phyloP scores from a whole-genome alignment of 2,888 invertebrate species.

The Drosophila hamatofila region DNA sequence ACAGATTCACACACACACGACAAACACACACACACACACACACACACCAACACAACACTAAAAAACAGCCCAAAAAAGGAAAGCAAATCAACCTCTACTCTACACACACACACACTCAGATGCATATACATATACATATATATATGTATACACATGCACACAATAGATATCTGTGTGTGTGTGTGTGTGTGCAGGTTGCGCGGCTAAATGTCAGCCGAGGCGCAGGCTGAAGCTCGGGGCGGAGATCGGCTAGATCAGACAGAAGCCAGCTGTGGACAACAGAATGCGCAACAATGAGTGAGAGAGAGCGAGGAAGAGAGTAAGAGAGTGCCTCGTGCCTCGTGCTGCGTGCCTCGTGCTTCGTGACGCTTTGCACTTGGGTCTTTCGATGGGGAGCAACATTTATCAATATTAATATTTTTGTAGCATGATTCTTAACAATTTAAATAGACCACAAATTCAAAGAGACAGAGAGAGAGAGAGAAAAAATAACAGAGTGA shows the following conservation, averaged over 20 bases:
- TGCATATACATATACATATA: background rate
- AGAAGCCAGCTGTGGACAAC: constrained; percentile 10
- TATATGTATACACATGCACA: background rate
- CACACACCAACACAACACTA: constrained; percentile 7
- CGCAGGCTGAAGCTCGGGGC: constrained; percentile 8
- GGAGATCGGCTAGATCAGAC: constrained; percentile 1
- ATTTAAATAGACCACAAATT: constrained; percentile 12
- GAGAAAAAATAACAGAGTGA: background rate
- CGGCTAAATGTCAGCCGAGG: constrained; percentile 20
- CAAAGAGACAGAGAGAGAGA: constrained; percentile 25
- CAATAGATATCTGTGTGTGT: constrained; percentile 2
- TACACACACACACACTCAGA: background rate
- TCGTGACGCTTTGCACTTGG: constrained; percentile 11
- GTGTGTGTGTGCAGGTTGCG: constrained; percentile 18
- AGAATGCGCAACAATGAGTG: background rate
- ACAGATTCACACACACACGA: constrained; percentile 7
- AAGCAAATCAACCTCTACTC: constrained; percentile 18
- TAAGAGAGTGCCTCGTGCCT: background rate
- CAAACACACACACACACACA: background rate
- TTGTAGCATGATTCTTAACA: constrained; percentile 67
- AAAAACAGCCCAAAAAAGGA: constrained; percentile 5
- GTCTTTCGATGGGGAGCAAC: constrained; percentile 10
- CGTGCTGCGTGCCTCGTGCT: background rate
- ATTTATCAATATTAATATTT: constrained; percentile 68
- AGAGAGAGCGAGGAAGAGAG: background rate